Evolutionary conservation across 2,797 vertebrate genomes (phyloP), one percentile per base, ranked within the genome.

Genomic region (Kryptolebias ocellatus): DNA sequence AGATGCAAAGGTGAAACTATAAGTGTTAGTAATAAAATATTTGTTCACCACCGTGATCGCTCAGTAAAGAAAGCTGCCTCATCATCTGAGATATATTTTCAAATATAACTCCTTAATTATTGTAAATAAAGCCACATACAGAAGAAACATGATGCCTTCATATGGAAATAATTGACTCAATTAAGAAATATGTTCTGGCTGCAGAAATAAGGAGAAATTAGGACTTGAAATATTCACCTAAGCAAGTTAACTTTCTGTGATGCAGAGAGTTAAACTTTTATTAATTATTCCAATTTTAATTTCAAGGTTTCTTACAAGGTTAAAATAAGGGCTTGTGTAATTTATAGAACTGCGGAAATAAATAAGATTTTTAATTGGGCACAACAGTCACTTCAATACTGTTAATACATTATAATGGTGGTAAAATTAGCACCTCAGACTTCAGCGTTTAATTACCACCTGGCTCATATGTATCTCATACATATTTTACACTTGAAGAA

Each of bases 1-100:
- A 78, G 85, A 78, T 87, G 76, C 68, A 78, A 78, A 79, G 78
- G 78, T 83, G 79, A 83, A 85, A 77, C 80, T 60, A 74, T 69
- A 84, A 75, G 64, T 75, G 56, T 46, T 67, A 83, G 82, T 84
- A 85, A 79, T 80, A 85, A 81, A 81, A 73, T 82, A 85, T 76
- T 77, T 79, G 71, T 84, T 82, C 81, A 82, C 79, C 77, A 34
- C 54, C 67, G 57, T 24, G 11, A 12, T 34, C 9, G 2, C 37
- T 10, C 10, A 39, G 37, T 10, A 39, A 39, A 39, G 37, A 39
- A 39, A 9, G 12, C 37, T 39, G 37, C 10, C 34, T 67, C 70
- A 83, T 49, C 60, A 59, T 63, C 70, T 70, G 60, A 74, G 49
- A 58, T 61, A 51, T 70, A 69, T 81, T 83, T 70, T 81, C 68